Conservation (phyloP, 2,888 invertebrate species). For the Netelia melanura region DNA sequence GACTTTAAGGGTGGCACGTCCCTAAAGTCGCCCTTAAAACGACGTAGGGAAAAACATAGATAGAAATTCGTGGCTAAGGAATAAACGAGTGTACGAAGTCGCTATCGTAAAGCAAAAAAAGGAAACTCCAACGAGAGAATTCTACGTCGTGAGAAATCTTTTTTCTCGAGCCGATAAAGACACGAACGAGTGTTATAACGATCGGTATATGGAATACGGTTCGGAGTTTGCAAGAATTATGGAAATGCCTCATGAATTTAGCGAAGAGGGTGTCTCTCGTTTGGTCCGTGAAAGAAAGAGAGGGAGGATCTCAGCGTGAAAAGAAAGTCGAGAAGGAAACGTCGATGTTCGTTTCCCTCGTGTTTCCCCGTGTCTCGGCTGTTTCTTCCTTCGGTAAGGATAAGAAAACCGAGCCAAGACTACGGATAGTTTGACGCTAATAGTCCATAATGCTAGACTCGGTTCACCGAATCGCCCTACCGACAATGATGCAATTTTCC, state of each 20-base stretch:
- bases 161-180: neutral
- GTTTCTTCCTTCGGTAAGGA: neutral
- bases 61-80: neutral
- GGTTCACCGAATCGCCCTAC: conserved; percentile 18
- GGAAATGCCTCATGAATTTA: neutral
- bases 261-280: neutral
- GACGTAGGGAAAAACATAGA: neutral
- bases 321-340: neutral
- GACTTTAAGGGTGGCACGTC: neutral
- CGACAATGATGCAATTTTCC: conserved; percentile 54
- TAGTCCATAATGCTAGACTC: conserved; percentile 54
- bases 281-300: neutral
- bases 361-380: neutral
- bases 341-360: neutral
- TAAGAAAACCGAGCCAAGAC: neutral
- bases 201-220: neutral
- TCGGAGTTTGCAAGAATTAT: neutral
- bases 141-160: neutral
- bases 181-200: neutral
- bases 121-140: neutral
- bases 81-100: neutral
- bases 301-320: neutral
- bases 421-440: conserved; percentile 35
- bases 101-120: neutral
- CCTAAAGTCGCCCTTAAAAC: no score